Evolutionary conservation across 2,797 vertebrate genomes (phyloP), one percentile per base, ranked within the genome.

Genomic region (Squalus acanthias): DNA sequence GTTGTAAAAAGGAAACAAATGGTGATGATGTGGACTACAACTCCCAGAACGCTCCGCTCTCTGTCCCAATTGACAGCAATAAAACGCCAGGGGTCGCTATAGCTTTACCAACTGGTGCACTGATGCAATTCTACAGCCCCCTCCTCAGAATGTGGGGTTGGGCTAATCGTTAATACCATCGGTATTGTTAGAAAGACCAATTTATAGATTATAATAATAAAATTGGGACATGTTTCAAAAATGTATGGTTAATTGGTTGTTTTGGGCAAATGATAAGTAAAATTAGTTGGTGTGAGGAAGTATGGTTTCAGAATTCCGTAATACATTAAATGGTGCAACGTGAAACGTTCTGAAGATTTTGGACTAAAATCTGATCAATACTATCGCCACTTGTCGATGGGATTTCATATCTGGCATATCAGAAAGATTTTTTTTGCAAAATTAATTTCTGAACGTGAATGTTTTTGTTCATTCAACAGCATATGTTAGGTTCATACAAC

Each of bases 41-140:
- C 6, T 95, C 70, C 94, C 94, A 76, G 50, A 76, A 76, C 50
- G 3, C 67, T 24, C 24, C 0, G 10, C 46, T 57, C 69, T 53
- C 50, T 53, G 22, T 33, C 1, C 12, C 26, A 63, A 60, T n/a
- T 96, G 29, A 33, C 39, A 0, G 3, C 2, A 9, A 0, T 5
- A 0, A 0, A 93, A 97, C 97, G 96, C 97, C 97, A 98, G 98
- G 97, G 97, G 98, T 97, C 97, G 97, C 97, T 98, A 97, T 96
- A 72, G 96, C 97, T 97, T 97, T 97, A 97, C 96, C 94, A 65
- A 67, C 97, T 97, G 70, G 39, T 50, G 53, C 46, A 33, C 20
- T 24, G 70, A 53, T 33, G 4, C 4, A 17, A n/a, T 57, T 10
- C 33, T 22, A 10, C 1, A 63, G 33, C 33, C 29, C 5, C 60